These are phyloP conservation scores for Bursaphelenchus okinawaensis DNA, from an alignment of 2,888 invertebrate genomes.

Conservation along the genomic window DNA sequence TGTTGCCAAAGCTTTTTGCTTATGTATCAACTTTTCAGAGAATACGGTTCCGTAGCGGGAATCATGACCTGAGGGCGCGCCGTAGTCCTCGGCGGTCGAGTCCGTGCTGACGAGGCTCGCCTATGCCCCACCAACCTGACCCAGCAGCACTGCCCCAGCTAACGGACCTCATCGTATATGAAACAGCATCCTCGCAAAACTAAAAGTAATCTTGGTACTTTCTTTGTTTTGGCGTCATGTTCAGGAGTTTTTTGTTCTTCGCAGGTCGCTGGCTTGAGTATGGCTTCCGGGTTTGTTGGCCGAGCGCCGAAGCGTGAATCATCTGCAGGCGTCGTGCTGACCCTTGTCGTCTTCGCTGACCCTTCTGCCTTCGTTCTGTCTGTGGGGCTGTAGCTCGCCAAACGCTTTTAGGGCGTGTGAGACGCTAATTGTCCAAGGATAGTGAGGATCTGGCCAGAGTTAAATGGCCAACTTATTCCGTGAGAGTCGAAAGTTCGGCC, in stretches of 20 bases:
- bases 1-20: too few species aligned
- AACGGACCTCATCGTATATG: background rate
- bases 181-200: background rate
- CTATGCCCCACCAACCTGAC: background rate
- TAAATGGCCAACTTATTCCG: background rate
- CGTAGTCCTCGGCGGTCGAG: background rate
- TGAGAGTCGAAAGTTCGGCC: background rate
- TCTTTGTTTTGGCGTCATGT: background rate
- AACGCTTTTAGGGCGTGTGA: background rate
- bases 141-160: background rate
- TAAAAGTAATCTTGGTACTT: background rate
- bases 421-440: background rate
- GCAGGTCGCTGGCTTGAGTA: background rate
- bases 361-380: too few species aligned
- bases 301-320: background rate
- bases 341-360: too few species aligned
- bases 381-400: too few species aligned
- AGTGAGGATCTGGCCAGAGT: background rate
- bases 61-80: background rate
- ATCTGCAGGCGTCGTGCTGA: too few species aligned
- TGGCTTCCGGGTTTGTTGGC: background rate
- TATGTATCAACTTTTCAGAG: too few species aligned
- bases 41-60: background rate
- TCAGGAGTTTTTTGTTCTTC: too few species aligned
- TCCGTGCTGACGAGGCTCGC: background rate